Percentiles rank a stretch among this genome's conserved stretches.
phyloP scores from a whole-genome alignment of 2,888 invertebrate species.

The Nephrotoma flavescens region DNA sequence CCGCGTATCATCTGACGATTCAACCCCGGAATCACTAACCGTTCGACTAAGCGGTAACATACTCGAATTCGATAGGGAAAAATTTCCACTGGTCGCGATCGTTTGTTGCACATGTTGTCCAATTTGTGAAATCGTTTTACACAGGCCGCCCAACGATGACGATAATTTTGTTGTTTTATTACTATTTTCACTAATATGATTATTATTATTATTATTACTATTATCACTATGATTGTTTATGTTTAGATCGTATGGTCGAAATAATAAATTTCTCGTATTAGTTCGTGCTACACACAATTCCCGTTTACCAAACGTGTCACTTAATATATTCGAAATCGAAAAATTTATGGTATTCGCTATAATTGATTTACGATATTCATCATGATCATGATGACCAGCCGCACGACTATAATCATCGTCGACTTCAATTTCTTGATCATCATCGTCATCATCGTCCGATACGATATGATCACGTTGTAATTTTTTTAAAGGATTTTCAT shows the following conservation, averaged over 20 bases:
- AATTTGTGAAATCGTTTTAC: conserved; percentile 54
- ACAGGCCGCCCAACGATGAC: conserved; percentile 43
- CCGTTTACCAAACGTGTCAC: conserved; percentile 27
- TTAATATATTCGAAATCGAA: conserved; percentile 31
- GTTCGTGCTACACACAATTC: not conserved
- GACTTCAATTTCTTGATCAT: conserved; percentile 20
- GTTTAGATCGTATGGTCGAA: not conserved
- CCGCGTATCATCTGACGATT: conserved; percentile 29
- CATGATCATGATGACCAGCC: conserved; percentile 12
- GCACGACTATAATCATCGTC: conserved; percentile 14
- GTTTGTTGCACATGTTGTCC: conserved; percentile 30
- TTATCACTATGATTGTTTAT: not conserved
- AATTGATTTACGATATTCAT: conserved; percentile 7
- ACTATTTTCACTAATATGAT: conserved; percentile 23
- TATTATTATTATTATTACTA: not conserved
- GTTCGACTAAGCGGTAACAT: conserved; percentile 14
- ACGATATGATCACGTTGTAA: conserved; percentile 15
- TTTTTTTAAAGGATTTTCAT: not conserved
- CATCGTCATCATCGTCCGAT: conserved; percentile 28
- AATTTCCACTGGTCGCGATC: conserved; percentile 17
- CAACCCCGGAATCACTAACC: conserved; percentile 30
- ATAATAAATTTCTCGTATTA: not conserved
- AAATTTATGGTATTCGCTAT: conserved; percentile 19
- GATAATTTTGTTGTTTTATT: conserved; percentile 28
- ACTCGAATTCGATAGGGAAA: conserved; percentile 15